Conservation (phyloP, 2,797 vertebrate species). For the Hybognathus amarus region DNA sequence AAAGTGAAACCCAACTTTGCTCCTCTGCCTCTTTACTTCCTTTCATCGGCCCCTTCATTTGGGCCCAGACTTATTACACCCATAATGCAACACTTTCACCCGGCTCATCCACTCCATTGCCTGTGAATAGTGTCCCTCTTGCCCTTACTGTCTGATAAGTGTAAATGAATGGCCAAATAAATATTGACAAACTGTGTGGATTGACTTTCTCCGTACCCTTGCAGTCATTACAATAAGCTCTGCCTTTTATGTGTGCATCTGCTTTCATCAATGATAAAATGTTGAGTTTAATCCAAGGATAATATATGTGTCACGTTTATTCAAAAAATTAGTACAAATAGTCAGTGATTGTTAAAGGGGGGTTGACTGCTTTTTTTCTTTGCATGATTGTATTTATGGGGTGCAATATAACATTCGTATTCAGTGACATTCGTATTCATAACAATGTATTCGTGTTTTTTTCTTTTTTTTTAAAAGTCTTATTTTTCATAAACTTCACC, state of each 20-base stretch:
- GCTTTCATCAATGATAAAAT: constrained; percentile 69
- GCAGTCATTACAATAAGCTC: constrained; percentile 46
- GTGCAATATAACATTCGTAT: too few species aligned
- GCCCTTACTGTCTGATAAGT: constrained; percentile 43
- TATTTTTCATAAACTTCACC: too few species aligned
- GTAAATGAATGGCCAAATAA: constrained; percentile 52
- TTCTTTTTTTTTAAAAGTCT: too few species aligned
- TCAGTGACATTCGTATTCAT: too few species aligned
- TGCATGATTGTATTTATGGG: too few species aligned
- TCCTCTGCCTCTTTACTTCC: constrained; percentile 38
- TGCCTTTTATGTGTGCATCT: constrained; percentile 62
- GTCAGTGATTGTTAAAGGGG: constrained; percentile 51
- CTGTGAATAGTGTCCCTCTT: constrained; percentile 39
- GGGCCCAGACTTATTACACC: constrained; percentile 42
- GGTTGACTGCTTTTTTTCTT: too few species aligned
- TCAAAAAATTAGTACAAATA: constrained; percentile 66
- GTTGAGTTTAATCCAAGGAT: constrained; percentile 70
- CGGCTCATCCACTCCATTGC: constrained; percentile 49
- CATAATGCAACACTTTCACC: constrained; percentile 51
- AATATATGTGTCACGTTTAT: constrained; percentile 72
- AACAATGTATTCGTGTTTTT: too few species aligned
- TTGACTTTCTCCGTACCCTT: constrained; percentile 59
- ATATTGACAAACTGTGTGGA: constrained; percentile 47
- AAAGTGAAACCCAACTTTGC: constrained; percentile 63
- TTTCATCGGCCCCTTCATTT: constrained; percentile 61